Evolutionary conservation across 2,113 vertebrate genomes (phyloP).

Genomic region (Microcebus tavaratra): DNA sequence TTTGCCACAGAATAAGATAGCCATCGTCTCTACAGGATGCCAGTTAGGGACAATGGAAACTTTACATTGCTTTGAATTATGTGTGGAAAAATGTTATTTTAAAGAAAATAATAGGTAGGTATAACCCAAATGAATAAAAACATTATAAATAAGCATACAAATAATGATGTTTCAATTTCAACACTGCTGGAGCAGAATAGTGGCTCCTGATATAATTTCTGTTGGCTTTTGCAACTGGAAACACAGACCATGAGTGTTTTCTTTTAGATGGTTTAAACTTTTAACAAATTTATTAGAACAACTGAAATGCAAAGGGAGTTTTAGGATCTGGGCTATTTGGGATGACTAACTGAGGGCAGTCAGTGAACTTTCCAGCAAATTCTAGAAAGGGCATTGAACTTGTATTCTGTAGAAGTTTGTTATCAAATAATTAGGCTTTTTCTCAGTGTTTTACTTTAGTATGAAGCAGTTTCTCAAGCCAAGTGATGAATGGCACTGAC

Average conservation of each 20-base stretch:
- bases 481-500: background rate
- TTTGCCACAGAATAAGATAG: constrained; percentile 36
- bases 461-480: background rate
- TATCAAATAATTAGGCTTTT: constrained; percentile 14
- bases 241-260: background rate
- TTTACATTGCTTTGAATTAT: constrained; percentile 61
- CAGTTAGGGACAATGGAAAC: constrained; percentile 56
- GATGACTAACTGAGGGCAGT: background rate
- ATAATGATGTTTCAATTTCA: constrained; percentile 37
- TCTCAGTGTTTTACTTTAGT: background rate
- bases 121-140: constrained; percentile 33
- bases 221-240: constrained; percentile 27
- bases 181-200: background rate
- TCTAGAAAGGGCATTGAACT: constrained; percentile 21
- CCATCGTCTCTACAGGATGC: constrained; percentile 52
- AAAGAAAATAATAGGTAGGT: constrained; percentile 15
- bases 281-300: constrained; percentile 17
- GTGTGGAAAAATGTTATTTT: constrained; percentile 20
- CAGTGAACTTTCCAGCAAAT: constrained; percentile 48
- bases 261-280: background rate
- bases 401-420: background rate
- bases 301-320: background rate
- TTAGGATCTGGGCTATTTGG: background rate
- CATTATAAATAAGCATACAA: constrained; percentile 49
- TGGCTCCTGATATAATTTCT: constrained; percentile 38